Percentiles rank a stretch among this genome's conserved stretches.
phyloP scores from a whole-genome alignment of 2,797 vertebrate genomes.

The Sternotherus odoratus region DNA sequence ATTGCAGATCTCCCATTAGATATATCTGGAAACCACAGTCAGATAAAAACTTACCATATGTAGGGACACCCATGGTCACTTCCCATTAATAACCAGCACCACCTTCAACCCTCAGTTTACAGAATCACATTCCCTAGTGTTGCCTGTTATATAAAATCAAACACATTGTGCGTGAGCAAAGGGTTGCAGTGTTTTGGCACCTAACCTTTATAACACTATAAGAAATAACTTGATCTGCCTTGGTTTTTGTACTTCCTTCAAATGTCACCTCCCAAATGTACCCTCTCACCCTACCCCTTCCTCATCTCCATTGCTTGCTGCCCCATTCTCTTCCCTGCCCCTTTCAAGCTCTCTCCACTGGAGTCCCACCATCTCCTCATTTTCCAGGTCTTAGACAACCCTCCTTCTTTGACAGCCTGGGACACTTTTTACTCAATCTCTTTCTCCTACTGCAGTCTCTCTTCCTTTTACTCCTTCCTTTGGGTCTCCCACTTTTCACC shows the following conservation, averaged over 20 bases:
- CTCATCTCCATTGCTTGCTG: not conserved
- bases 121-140: not conserved
- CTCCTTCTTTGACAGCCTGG: not conserved
- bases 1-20: not conserved
- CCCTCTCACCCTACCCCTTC: not conserved
- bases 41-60: not conserved
- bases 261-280: too few species aligned
- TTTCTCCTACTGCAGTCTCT: not conserved
- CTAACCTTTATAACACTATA: not conserved
- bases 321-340: not conserved
- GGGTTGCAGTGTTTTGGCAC: conserved; percentile 42
- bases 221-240: not conserved
- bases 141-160: conserved; percentile 30
- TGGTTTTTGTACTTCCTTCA: not conserved
- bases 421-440: not conserved
- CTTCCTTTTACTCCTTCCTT: not conserved
- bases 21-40: not conserved
- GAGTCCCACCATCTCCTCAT: not conserved
- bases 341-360: not conserved
- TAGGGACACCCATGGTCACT: not conserved
- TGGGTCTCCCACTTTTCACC: not conserved
- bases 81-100: not conserved
- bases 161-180: conserved; percentile 61
- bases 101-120: not conserved
- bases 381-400: not conserved